Base-by-base conservation (phyloP, 2,797 vertebrate genomes). In the Crypturellus tataupa region DNA sequence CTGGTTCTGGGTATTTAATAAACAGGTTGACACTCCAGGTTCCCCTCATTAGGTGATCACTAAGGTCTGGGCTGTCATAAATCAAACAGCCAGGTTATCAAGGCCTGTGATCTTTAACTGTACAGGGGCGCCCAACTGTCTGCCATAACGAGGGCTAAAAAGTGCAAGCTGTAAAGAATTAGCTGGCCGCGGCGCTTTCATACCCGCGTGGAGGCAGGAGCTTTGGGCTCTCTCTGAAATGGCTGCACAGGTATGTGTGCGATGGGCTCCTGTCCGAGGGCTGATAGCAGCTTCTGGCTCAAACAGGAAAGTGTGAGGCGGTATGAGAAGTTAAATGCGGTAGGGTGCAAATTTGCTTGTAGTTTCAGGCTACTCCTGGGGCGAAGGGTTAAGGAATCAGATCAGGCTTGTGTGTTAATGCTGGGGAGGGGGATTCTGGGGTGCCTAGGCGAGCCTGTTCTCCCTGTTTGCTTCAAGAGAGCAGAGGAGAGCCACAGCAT, bases 1-100 rank as follows among this genome's bases (percentile, higher is more conserved):
- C 98, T 99, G 99, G 98, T 99, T 99, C 98, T 97, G 97, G 98
- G 98, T 98, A 99, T 99, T 99, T 99, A 99, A 99, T 99, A 99
- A 99, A 99, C 98, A 99, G 98, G 98, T 99, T 99, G 99, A 99
- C 99, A 99, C 98, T 99, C 98, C 94, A 96, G 85, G 98, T 98
- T 98, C 98, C 98, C 98, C 98, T 99, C 99, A 99, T 99, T 99
- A 99, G 98, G 99, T 98, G 98, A 98, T 98, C 97, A 98, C 97
- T 98, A 97, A 98, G 97, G 98, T 98, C 98, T 70, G 96, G 96
- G 92, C 97, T 98, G 98, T 98, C 98, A 98, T 99, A 99, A 99
- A 99, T 99, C 99, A 99, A 99, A 98, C 97, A 95, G 97, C 98
- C 98, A 98, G 98, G 98, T 99, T 99, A 99, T 99, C 99, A 99